Evolutionary conservation across 2,888 invertebrate species (phyloP).

Genomic region (Drosophila melanosoma): DNA sequence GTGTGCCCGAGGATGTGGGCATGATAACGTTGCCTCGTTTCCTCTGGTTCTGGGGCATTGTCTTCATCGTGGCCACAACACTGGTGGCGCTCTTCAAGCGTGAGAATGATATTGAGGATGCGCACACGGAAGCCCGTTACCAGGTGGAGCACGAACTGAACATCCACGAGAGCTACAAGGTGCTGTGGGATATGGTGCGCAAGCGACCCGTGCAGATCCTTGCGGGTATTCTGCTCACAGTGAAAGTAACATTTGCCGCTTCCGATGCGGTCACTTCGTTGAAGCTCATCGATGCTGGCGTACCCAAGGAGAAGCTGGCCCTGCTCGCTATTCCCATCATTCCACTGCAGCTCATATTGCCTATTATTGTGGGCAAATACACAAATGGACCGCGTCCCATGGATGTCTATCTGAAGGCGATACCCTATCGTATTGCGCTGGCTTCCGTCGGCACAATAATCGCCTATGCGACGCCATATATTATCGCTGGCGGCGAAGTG

Average conservation of each 20-base stretch:
- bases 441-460: conserved; percentile 93
- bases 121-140: conserved; percentile 75
- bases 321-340: conserved; percentile 96
- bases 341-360: conserved; percentile 96
- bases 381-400: conserved; percentile 96
- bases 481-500: conserved; percentile 87
- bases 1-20: conserved; percentile 89
- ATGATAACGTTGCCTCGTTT: conserved; percentile 92
- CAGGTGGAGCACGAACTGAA: conserved; percentile 84
- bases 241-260: conserved; percentile 97
- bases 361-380: conserved; percentile 90
- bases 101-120: conserved; percentile 87
- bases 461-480: conserved; percentile 93
- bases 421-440: conserved; percentile 94
- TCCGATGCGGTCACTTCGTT: conserved; percentile 97
- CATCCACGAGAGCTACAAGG: conserved; percentile 91
- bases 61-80: conserved; percentile 95
- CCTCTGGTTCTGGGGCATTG: conserved; percentile 96
- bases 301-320: conserved; percentile 97
- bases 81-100: conserved; percentile 94
- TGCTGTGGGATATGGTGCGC: conserved; percentile 92
- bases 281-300: conserved; percentile 97
- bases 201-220: conserved; percentile 93
- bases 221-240: conserved; percentile 93
- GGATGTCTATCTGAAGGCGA: conserved; percentile 94